A percentile compares a stretch with the other conserved stretches of the same genome.
phyloP scores from a whole-genome alignment of 1,140 invertebrate genomes.

The Euura saliciscinereae region DNA sequence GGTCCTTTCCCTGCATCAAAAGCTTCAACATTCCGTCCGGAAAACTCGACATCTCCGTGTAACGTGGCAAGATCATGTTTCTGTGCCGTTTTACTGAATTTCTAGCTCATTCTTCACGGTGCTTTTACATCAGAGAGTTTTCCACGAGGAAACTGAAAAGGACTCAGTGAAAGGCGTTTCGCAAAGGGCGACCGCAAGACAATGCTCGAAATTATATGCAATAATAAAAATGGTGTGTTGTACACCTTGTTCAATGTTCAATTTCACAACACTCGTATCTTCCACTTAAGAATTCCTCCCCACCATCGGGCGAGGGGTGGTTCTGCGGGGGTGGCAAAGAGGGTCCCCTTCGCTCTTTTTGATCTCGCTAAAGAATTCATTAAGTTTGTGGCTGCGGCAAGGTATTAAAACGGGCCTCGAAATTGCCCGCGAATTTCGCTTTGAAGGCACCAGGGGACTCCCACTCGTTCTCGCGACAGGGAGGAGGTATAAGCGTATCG shows the following conservation, averaged over 20 bases:
- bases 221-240: neutral
- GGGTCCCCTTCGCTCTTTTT: constrained; percentile 31
- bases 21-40: no score
- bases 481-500: no score
- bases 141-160: neutral
- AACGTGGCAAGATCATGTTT: no score
- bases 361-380: constrained; percentile 51
- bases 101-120: neutral
- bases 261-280: constrained; percentile 1
- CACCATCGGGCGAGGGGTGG: neutral
- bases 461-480: neutral
- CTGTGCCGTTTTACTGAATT: no score
- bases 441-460: neutral
- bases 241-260: neutral
- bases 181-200: neutral
- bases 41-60: no score
- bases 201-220: neutral
- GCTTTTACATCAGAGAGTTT: neutral
- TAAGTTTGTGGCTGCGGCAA: constrained; percentile 46
- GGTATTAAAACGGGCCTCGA: constrained; percentile 47
- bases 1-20: neutral
- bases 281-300: neutral
- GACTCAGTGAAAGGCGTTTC: neutral
- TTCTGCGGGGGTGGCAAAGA: neutral
- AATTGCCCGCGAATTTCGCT: constrained; percentile 6